Percentiles rank a stretch among this genome's conserved stretches.
phyloP scores from a whole-genome alignment of 2,113 vertebrate genomes.

The Tricholaema leucomelas region DNA sequence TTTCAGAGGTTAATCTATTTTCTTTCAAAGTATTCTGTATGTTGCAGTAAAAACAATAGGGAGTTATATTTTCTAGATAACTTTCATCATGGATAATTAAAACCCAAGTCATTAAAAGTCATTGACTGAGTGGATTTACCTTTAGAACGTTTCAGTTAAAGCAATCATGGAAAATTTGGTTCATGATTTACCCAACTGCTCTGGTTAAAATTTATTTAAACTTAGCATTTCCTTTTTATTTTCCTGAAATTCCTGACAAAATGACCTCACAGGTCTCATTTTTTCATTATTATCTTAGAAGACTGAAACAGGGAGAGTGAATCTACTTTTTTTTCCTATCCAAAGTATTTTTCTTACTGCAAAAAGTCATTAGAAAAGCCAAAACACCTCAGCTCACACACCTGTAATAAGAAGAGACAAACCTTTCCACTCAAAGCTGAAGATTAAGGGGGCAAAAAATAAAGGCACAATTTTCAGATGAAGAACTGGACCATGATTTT shows the following conservation, averaged over 20 bases:
- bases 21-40: neutral
- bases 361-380: neutral
- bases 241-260: neutral
- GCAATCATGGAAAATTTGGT: neutral
- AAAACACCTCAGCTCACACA: neutral
- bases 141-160: neutral
- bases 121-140: neutral
- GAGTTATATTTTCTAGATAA: neutral
- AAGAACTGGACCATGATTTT: neutral
- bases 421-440: neutral
- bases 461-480: neutral
- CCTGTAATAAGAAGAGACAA: neutral
- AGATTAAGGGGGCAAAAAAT: neutral
- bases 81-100: neutral
- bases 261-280: accelerated
- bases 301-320: neutral
- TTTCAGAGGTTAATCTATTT: neutral
- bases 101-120: neutral
- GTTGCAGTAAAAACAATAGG: neutral
- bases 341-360: neutral
- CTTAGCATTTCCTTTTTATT: neutral
- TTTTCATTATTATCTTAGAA: neutral
- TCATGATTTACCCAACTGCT: neutral
- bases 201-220: neutral
- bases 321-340: neutral